Evolutionary conservation across 2,888 invertebrate species (phyloP).

Genomic region (Marronus borbonicus): DNA sequence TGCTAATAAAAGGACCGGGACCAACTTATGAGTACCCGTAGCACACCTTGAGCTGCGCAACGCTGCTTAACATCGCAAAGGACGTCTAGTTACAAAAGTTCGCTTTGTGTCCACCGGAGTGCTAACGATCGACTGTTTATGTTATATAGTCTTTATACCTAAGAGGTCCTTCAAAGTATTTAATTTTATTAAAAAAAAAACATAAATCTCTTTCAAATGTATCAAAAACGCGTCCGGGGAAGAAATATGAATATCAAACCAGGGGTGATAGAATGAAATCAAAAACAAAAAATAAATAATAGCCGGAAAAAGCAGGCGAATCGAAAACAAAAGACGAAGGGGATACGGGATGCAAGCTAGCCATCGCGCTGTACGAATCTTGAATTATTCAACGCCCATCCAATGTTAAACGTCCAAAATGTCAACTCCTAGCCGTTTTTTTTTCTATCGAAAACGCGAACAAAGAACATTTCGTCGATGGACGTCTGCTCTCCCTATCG

Average conservation of each 20-base stretch:
- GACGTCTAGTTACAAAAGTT: conserved; percentile 25
- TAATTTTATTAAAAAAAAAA: no score
- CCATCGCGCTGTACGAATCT: background rate
- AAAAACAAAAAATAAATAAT: background rate
- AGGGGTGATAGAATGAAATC: no score
- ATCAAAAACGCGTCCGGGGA: no score
- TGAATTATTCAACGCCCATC: conserved; percentile 14
- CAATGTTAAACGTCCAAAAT: conserved; percentile 10
- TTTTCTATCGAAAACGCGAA: no score
- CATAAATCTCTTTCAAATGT: no score
- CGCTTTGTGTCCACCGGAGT: background rate
- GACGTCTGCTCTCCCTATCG: no score
- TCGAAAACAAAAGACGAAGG: conserved; percentile 19
- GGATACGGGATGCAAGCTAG: no score
- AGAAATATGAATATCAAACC: no score
- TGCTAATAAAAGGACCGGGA: background rate
- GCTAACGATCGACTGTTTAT: conserved; percentile 8
- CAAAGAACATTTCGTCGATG: no score
- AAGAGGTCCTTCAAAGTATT: no score
- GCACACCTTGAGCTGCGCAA: background rate
- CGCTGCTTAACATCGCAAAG: conserved; percentile 21
- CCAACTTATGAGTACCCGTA: background rate
- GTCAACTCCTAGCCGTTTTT: conserved; percentile 9
- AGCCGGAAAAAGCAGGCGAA: background rate
- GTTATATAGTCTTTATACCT: no score